Percentiles rank a stretch among this genome's conserved stretches.
phyloP scores from a whole-genome alignment of 1,140 invertebrate genomes.

The Argopecten irradians region DNA sequence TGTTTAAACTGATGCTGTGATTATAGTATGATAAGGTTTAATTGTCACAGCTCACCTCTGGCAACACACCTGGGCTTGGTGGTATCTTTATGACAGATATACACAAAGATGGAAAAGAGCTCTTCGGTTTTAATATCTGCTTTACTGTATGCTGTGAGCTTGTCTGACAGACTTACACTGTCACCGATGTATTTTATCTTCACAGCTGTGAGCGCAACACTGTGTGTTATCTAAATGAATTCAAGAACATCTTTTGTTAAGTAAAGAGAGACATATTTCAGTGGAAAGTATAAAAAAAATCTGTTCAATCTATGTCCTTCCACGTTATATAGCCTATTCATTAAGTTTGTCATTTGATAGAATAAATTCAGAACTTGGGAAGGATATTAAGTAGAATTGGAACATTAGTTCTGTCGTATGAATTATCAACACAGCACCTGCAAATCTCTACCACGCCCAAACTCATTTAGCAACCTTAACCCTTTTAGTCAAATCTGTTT shows the following conservation, averaged over 20 bases:
- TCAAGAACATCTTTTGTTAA: background rate
- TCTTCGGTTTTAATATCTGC: background rate
- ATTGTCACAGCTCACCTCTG: background rate
- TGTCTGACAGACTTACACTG: background rate
- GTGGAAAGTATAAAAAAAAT: slow-evolving; percentile 20
- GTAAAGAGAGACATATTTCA: background rate
- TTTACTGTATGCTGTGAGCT: background rate
- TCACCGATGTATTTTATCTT: background rate
- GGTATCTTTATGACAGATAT: background rate
- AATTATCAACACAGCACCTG: background rate
- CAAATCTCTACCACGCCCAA: background rate
- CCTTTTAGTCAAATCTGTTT: background rate
- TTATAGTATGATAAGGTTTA: background rate
- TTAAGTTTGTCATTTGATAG: background rate
- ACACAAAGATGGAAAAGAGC: background rate
- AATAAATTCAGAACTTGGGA: background rate
- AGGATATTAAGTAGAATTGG: slow-evolving; percentile 16
- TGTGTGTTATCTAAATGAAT: slow-evolving; percentile 13
- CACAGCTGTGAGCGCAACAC: slow-evolving; percentile 6
- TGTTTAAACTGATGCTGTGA: background rate
- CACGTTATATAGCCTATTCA: background rate
- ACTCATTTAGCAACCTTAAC: background rate
- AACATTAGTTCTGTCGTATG: background rate
- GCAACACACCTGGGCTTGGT: background rate
- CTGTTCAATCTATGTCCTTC: background rate